Evolutionary conservation across 2,888 invertebrate genomes (phyloP).

Genomic region (Macaria notata): DNA sequence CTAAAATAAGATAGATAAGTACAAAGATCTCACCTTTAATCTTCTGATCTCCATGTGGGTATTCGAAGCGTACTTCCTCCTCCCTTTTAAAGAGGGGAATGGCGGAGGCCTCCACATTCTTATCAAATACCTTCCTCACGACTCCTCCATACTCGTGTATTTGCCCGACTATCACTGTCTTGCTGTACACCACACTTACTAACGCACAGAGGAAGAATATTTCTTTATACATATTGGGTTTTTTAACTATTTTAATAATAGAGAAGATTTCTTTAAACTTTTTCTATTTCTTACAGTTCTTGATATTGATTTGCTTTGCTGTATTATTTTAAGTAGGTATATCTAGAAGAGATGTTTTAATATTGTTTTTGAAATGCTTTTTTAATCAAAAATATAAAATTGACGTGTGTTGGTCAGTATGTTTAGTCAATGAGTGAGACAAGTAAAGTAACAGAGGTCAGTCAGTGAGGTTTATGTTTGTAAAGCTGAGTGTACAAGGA

Average conservation of each 20-base stretch:
- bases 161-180: conserved; percentile 62
- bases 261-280: too few relatives aligned
- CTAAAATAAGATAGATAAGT: too few relatives aligned
- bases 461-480: conserved; percentile 3
- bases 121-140: conserved; percentile 57
- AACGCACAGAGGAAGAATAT: conserved; percentile 42
- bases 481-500: conserved; percentile 4
- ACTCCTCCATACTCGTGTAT: conserved; percentile 50
- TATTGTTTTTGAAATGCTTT: too few relatives aligned
- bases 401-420: conserved; percentile 9
- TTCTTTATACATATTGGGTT: conserved; percentile 45
- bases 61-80: conserved; percentile 56
- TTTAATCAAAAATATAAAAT: background rate
- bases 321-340: too few relatives aligned
- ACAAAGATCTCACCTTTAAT: conserved; percentile 46
- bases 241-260: too few relatives aligned
- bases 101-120: conserved; percentile 38
- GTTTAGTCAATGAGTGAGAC: conserved; percentile 2
- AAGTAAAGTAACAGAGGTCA: conserved; percentile 5
- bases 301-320: conserved; percentile 1
- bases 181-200: conserved; percentile 43
- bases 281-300: too few relatives aligned
- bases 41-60: conserved; percentile 53
- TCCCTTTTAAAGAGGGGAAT: conserved; percentile 61
- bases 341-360: too few relatives aligned